phyloP scores from a whole-genome alignment of 1,140 invertebrate species.

The Wasmannia auropunctata region DNA sequence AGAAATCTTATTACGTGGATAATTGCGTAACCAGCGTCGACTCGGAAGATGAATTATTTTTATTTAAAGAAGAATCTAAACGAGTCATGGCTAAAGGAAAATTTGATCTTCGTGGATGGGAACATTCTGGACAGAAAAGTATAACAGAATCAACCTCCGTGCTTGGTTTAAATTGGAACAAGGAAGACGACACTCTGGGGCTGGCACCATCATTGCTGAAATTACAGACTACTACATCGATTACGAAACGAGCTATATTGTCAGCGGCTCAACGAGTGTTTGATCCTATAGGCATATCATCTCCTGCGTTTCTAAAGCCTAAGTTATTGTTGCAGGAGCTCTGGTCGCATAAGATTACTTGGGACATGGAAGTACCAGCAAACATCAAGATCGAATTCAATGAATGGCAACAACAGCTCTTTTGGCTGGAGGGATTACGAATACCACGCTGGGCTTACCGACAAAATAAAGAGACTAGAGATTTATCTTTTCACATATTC shows the following conservation, averaged over 20 bases:
- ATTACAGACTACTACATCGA: too few species aligned
- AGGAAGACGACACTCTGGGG: neutral
- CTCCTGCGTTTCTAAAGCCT: neutral
- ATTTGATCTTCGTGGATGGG: conserved; percentile 76
- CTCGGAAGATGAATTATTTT: neutral
- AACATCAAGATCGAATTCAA: neutral
- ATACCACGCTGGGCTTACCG: neutral
- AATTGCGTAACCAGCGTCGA: conserved; percentile 62
- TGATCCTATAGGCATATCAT: neutral
- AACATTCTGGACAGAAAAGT: conserved; percentile 26
- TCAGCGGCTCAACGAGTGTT: neutral
- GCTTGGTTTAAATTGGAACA: neutral
- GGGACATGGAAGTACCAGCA: neutral
- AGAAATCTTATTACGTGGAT: conserved; percentile 49
- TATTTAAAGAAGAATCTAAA: neutral
- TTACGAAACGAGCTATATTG: neutral
- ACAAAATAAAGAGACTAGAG: neutral
- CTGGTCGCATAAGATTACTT: neutral
- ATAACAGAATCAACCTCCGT: neutral
- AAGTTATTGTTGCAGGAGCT: neutral
- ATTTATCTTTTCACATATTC: neutral
- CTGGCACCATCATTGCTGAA: neutral
- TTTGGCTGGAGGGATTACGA: neutral
- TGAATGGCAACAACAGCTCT: neutral
- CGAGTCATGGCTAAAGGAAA: conserved; percentile 50